Conservation (phyloP, 2,888 invertebrate species). For the Thalpophila matura region DNA sequence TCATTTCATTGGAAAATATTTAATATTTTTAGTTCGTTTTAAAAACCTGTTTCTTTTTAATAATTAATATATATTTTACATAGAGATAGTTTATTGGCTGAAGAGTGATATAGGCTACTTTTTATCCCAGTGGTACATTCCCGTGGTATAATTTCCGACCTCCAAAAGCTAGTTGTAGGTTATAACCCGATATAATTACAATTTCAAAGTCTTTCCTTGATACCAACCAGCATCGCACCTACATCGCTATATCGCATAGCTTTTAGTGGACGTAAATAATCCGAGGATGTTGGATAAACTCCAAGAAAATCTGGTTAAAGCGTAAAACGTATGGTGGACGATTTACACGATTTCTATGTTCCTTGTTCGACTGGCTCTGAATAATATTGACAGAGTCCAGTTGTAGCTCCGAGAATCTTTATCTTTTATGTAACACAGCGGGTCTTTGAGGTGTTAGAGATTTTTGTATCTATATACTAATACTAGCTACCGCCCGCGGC, state of each 20-base stretch:
- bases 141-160: no score
- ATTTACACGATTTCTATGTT: conserved; percentile 56
- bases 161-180: no score
- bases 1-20: not conserved
- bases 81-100: no score
- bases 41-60: no score
- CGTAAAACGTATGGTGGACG: conserved; percentile 56
- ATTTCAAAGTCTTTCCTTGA: conserved; percentile 12
- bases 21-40: no score
- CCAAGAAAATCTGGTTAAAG: conserved; percentile 61
- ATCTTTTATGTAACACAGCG: not conserved
- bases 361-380: conserved; percentile 32
- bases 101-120: no score
- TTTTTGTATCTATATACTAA: no score
- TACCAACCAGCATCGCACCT: conserved; percentile 11
- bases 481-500: no score
- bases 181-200: not conserved
- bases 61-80: no score
- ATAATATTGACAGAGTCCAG: conserved; percentile 33
- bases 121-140: no score
- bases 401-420: not conserved
- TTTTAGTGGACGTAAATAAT: conserved; percentile 56
- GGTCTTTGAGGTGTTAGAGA: not conserved
- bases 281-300: conserved; percentile 50
- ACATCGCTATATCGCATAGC: conserved; percentile 44